A percentile compares a stretch with the other conserved stretches of the same genome.
These are phyloP conservation scores for Trinorchestia longiramus DNA, from an alignment of 1,140 invertebrate genomes.

Conservation along the genomic window DNA sequence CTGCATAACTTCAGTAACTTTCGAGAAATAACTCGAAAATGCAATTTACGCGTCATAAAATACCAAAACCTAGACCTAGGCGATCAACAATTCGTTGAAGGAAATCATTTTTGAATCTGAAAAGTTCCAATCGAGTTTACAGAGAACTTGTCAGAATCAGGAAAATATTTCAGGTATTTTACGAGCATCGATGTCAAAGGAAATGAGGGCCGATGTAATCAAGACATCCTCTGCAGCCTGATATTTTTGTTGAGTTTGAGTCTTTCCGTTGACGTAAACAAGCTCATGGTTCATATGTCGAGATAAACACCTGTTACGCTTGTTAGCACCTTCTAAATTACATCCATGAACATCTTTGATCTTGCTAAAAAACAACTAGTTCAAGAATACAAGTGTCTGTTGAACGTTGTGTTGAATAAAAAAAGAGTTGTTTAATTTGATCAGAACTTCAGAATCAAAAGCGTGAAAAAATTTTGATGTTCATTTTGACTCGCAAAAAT, in stretches of 20 bases:
- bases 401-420: no score
- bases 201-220: slow-evolving; percentile 15
- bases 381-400: no score
- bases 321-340: no score
- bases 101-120: neutral
- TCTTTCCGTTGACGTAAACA: neutral
- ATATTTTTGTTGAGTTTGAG: neutral
- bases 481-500: no score
- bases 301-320: no score
- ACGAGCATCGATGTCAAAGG: neutral
- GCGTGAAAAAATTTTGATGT: no score
- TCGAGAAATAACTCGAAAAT: neutral
- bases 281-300: neutral
- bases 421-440: no score
- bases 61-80: neutral
- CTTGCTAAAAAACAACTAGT: no score
- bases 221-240: neutral
- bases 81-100: slow-evolving; percentile 46
- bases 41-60: neutral
- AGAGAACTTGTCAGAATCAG: slow-evolving; percentile 17
- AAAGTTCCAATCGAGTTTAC: slow-evolving; percentile 37
- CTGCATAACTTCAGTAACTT: neutral
- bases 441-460: no score
- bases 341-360: no score
- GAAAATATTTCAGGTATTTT: slow-evolving; percentile 20